These are phyloP conservation scores for Pangasius krempfi DNA, from an alignment of 2,797 vertebrate species.

Conservation along the genomic window DNA sequence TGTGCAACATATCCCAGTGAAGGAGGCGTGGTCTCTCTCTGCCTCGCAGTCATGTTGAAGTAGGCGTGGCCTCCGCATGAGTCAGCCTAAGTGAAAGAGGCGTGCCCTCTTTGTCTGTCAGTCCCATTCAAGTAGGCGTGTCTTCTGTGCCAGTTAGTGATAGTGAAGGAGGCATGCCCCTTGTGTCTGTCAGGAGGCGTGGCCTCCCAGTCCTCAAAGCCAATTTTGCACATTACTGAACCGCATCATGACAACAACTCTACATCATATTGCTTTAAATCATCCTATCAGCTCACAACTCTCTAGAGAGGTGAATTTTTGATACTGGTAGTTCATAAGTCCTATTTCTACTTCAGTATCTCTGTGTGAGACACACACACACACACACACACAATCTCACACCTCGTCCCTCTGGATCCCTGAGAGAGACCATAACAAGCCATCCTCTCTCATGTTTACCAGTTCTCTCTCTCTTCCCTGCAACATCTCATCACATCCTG, in stretches of 20 bases:
- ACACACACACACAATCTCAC: too few species aligned
- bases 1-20: background rate
- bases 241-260: background rate
- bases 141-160: background rate
- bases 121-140: background rate
- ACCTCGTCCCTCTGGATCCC: background rate
- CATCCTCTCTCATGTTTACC: background rate
- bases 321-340: background rate
- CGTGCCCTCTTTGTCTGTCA: background rate
- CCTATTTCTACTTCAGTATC: background rate
- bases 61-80: background rate
- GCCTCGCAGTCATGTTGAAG: background rate
- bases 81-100: background rate
- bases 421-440: constrained; percentile 12
- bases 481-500: constrained; percentile 18
- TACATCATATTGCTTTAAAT: background rate
- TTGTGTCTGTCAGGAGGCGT: background rate
- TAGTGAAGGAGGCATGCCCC: background rate
- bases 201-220: background rate
- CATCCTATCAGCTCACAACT: background rate
- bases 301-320: background rate
- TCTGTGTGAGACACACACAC: background rate
- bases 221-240: background rate
- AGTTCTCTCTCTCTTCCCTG: background rate
- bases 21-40: background rate